Base-by-base conservation (phyloP, 1,140 invertebrate genomes). In the Tribolium castaneum region DNA sequence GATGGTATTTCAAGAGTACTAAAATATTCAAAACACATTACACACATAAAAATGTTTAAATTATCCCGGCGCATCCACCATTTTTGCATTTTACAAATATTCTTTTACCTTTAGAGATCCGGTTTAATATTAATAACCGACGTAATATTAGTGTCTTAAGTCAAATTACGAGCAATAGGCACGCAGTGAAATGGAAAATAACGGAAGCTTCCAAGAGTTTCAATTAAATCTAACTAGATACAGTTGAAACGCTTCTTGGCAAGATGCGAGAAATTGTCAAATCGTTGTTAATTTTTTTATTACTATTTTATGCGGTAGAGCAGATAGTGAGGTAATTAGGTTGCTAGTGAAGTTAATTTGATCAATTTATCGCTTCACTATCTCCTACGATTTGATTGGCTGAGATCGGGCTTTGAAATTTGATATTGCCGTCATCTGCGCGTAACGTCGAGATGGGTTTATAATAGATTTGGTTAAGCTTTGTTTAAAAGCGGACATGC, bases 111-210 rank as follows among this genome's bases (percentile, higher is more conserved):
- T 12, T n/a, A 12, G 3, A 66, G 12, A 5, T 66, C 10, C n/a
- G 2, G 19, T 25, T 66, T 35, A 66, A 66, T 66, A 66, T 66
- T 66, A 66, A 66, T 66, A 62, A 66, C 16, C 5, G 22, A 9
- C 5, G 54, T 25, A 59, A 59, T 35, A 16, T 66, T 35, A 66
- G 59, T 35, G 59, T 30, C 59, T 35, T 35, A 34, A 35, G 59
- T 35, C 59, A 66, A 12, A 66, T 66, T 66, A 66, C 34, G 30
- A 62, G 59, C n/a, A 62, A 34, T 22, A 66, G 30, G 25, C 34
- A 66, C 25, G 59, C 59, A 66, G 59, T 35, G 59, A 35, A 66
- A 66, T 66, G 59, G 59, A 66, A 66, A 66, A 66, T 66, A 66
- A 66, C 59, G 59, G 59, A 66, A 66, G 59, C 59, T 14, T 34